Evolutionary conservation across 2,113 vertebrate genomes (phyloP).

Genomic region (Erythrocercus mccallii): DNA sequence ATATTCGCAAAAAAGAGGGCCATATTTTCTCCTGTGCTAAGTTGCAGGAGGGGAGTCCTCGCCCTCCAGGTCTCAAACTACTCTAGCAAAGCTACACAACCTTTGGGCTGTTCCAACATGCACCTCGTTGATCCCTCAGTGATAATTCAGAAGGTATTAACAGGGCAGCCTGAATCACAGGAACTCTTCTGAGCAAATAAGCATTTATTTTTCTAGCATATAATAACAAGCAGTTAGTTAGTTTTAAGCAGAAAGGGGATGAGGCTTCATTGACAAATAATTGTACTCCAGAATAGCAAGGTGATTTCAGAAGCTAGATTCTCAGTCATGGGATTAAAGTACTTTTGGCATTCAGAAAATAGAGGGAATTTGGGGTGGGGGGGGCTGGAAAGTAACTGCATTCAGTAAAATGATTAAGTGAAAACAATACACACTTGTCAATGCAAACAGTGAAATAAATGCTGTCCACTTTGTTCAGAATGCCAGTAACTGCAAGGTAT

Average conservation of each 20-base stretch:
- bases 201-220: background rate
- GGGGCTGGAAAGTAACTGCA: background rate
- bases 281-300: background rate
- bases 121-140: background rate
- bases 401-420: background rate
- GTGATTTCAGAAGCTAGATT: background rate
- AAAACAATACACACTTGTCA: background rate
- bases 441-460: background rate
- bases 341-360: background rate
- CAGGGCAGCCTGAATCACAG: background rate
- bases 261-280: background rate
- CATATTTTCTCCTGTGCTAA: background rate
- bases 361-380: background rate
- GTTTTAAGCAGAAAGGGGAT: background rate
- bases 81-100: background rate
- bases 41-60: background rate
- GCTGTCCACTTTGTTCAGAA: background rate
- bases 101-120: background rate
- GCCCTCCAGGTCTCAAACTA: background rate
- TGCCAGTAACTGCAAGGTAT: background rate
- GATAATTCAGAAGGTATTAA: background rate
- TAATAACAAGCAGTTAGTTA: background rate
- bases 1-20: background rate
- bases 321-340: background rate
- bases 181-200: background rate